Conservation (phyloP, 2,888 invertebrate species). For the Mythimna pallens region DNA sequence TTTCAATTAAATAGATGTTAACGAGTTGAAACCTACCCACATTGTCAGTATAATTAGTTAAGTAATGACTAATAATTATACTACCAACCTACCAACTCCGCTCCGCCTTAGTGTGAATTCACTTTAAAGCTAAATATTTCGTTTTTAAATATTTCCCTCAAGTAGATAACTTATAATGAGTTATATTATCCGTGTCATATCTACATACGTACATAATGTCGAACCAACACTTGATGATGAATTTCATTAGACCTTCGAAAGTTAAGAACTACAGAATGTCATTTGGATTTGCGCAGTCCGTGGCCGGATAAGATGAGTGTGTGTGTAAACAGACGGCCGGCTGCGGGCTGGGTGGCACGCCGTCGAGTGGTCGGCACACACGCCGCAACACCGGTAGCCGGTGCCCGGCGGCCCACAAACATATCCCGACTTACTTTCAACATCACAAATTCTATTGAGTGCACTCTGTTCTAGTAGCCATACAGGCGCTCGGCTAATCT, state of each 20-base stretch:
- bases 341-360: constrained; percentile 82
- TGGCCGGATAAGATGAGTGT: constrained; percentile 71
- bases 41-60: background rate
- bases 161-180: constrained; percentile 2
- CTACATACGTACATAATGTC: constrained; percentile 21
- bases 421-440: constrained; percentile 82
- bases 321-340: constrained; percentile 66
- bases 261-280: constrained; percentile 55
- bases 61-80: background rate
- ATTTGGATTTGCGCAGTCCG: constrained; percentile 73
- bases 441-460: constrained; percentile 80
- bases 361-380: constrained; percentile 86
- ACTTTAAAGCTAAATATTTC: constrained; percentile 3
- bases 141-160: constrained; percentile 4
- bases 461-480: constrained; percentile 63
- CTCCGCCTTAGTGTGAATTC: background rate
- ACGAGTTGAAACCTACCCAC: background rate
- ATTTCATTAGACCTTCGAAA: constrained; percentile 57
- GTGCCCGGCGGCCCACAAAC: constrained; percentile 85
- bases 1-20: background rate
- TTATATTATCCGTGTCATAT: constrained; percentile 34
- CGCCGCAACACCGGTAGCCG: constrained; percentile 83
- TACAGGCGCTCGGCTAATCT: constrained; percentile 33
- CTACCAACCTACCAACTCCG: background rate
- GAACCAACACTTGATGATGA: constrained; percentile 51